phyloP scores from a whole-genome alignment of 1,140 invertebrate species.

The Diabrotica undecimpunctata region DNA sequence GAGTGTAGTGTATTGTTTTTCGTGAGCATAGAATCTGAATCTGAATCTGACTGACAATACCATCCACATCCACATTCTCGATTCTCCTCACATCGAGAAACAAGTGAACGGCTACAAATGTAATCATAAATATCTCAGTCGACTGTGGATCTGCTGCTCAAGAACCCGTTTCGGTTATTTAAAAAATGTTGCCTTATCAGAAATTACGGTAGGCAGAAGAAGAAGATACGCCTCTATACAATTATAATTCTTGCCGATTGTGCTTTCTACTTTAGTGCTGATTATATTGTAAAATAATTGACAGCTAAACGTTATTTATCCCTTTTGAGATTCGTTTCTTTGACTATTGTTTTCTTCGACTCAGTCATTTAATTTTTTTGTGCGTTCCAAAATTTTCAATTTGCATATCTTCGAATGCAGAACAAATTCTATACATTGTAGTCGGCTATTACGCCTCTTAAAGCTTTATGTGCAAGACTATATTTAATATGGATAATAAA shows the following conservation, averaged over 20 bases:
- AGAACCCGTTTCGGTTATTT: conserved; percentile 39
- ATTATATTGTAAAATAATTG: conserved; percentile 39
- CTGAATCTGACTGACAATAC: conserved; percentile 38
- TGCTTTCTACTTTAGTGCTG: conserved; percentile 31
- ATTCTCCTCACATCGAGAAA: conserved; percentile 41
- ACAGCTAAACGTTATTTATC: conserved; percentile 25
- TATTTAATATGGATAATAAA: too few relatives aligned
- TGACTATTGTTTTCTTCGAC: conserved; percentile 20
- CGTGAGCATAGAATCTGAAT: neutral
- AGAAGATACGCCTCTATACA: conserved; percentile 31
- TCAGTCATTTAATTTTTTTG: conserved; percentile 18
- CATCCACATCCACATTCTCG: conserved; percentile 30
- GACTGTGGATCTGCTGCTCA: conserved; percentile 34
- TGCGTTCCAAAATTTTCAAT: conserved; percentile 17
- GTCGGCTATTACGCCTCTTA: neutral
- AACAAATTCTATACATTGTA: conserved; percentile 9
- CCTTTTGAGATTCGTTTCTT: conserved; percentile 11
- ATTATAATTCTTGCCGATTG: conserved; percentile 34
- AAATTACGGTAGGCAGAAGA: conserved; percentile 27
- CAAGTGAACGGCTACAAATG: conserved; percentile 42
- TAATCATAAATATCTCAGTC: conserved; percentile 42
- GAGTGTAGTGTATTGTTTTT: neutral
- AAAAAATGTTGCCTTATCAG: conserved; percentile 39
- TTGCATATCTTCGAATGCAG: conserved; percentile 14
- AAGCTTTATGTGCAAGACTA: too few relatives aligned